Evolutionary conservation across 2,797 vertebrate species (phyloP), one percentile per base, ranked within the genome.

Genomic region (Catostomus latipinnis): DNA sequence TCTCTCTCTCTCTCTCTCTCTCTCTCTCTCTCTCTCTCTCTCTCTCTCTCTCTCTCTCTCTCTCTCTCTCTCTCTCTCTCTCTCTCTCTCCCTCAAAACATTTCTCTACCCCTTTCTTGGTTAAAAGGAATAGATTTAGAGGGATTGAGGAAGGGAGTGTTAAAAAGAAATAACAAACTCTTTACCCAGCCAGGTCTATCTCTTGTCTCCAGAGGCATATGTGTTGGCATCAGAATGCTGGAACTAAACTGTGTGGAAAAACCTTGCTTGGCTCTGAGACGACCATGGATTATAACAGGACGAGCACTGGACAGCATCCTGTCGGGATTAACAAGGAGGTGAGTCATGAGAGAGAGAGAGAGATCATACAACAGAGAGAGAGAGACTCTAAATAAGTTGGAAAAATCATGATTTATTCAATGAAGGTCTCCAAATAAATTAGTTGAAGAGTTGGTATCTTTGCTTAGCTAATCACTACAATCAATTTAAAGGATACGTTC

Each of bases 171-270:
- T 54, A 45, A 70, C 46, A 69, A 18, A 12, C 60, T 45, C 60
- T 62, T 62, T 45, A 18, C 1, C 60, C 22, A 18, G 60, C 43
- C 60, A 60, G 22, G 75, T 70, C 45, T 45, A 34, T 76, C 45
- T 58, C 22, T 76, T 48, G 63, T 76, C 74, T 76, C 53, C n/a
- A 50, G 63, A 22, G 63, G 53, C 45, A 0, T 77, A 52, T 45
- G 54, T 77, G 56, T 77, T 70, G 53, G 54, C 65, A 49, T 76
- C 46, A 58, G 43, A 50, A 65, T 43, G 54, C 56, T 52, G 49
- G 14, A 71, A 71, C 57, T 57, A 79, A 79, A 71, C 68, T 54
- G 34, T 56, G 69, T 56, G 60, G 60, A 65, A 79, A 72, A 18
- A 1, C 52, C 76, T 71, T 65, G 43, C 10, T 53, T 69, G 66